Evolutionary conservation across 2,888 invertebrate species (phyloP).

Genomic region (Andrena praecox): DNA sequence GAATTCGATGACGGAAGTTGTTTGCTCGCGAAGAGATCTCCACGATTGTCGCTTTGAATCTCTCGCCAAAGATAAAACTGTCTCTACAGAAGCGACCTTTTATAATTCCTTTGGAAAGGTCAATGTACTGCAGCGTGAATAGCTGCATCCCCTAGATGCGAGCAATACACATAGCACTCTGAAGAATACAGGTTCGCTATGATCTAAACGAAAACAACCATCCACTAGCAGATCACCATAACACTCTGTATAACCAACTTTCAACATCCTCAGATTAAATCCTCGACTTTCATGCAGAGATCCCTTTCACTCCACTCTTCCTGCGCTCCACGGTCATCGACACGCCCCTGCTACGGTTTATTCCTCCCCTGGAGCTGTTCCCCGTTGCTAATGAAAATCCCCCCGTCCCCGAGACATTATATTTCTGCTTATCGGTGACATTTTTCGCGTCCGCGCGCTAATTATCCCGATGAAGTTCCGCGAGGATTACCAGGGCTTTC

Average conservation of each 20-base stretch:
- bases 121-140: too few species aligned
- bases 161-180: too few species aligned
- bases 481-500: conserved; percentile 33
- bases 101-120: too few species aligned
- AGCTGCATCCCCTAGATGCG: too few species aligned
- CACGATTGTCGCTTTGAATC: background rate
- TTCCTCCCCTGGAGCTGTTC: background rate
- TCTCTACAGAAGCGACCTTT: too few species aligned
- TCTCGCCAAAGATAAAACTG: too few species aligned
- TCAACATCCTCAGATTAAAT: background rate
- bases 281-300: background rate
- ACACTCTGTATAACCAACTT: background rate
- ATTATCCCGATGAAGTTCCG: conserved; percentile 48
- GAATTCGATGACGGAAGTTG: conserved; percentile 33
- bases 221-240: too few species aligned
- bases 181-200: too few species aligned
- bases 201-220: too few species aligned
- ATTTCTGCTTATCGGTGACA: conserved; percentile 21
- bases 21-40: background rate
- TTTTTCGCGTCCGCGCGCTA: conserved; percentile 35
- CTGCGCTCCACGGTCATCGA: background rate
- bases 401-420: conserved; percentile 11
- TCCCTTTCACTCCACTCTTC: background rate
- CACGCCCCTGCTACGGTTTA: background rate
- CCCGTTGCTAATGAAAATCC: conserved; percentile 14